These are phyloP conservation scores for Mizuhopecten yessoensis DNA, from an alignment of 1,140 invertebrate genomes.

Conservation along the genomic window DNA sequence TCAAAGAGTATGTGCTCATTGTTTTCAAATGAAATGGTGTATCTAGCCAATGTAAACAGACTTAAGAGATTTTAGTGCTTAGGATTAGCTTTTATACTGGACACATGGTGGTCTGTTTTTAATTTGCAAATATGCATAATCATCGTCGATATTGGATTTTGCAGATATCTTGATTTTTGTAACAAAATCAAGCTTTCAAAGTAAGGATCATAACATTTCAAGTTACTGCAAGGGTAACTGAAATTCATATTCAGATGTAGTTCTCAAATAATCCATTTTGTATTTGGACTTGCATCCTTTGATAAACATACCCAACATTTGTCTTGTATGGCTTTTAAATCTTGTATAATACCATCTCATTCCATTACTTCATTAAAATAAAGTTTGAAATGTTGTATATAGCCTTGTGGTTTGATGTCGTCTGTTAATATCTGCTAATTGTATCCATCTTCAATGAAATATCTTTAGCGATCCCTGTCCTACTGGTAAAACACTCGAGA, in stretches of 20 bases:
- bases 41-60: not conserved
- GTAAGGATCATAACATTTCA: not conserved
- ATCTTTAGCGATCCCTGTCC: too few relatives aligned
- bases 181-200: not conserved
- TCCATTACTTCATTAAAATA: not conserved
- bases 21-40: not conserved
- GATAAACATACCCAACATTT: not conserved
- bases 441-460: too few relatives aligned
- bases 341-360: slow-evolving; percentile 39
- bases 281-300: not conserved
- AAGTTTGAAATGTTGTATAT: not conserved
- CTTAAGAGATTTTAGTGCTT: not conserved
- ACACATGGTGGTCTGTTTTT: not conserved
- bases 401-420: not conserved
- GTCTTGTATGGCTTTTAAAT: not conserved
- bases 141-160: not conserved
- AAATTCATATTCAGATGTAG: not conserved
- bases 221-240: not conserved
- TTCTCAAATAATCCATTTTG: not conserved
- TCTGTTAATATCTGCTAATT: too few relatives aligned
- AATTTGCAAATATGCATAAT: not conserved
- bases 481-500: too few relatives aligned
- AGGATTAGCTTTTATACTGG: not conserved
- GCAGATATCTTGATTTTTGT: not conserved
- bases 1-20: not conserved